Base-by-base conservation (phyloP, 2,888 invertebrate species). In the Caenorhabditis sp. region DNA sequence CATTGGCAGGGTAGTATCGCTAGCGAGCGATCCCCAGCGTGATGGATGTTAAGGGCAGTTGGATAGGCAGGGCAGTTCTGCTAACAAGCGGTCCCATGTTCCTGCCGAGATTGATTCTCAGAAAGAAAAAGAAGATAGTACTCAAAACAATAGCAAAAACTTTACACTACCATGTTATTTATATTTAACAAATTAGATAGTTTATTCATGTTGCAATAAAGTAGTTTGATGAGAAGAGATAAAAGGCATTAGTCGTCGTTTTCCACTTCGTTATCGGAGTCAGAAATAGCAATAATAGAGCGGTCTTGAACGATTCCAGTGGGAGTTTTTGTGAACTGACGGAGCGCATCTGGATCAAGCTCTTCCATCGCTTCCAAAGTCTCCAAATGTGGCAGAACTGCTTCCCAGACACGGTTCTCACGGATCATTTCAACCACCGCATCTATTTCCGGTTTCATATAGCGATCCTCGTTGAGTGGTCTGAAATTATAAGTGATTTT, bases 401-500 rank as follows among this genome's bases (percentile, higher is more conserved):
- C 92, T 28, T 92, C 90, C 94, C 94, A 94, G 32, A 94, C 92
- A 92, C 94, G 77, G 82, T 93, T 93, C 28, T 92, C 92, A 50
- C 92, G 91, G 6, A 93, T 87, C 3, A 95, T 91, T 58, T 93
- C 92, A 0, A 94, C 94, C 1, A 93, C 94, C 4, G 93, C 93
- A 67, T 94, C 94, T 71, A 95, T 95, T 88, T 95, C 94, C 0
- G 94, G 94, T 0, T 94, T 92, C 94, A 95, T 94, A 89, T 92
- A 94, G 4, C 95, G 93, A 89, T 95, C 95, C 84, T 93, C 93
- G 74, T 94, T 94, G 93, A 94, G 94, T 5, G 94, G 93, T 47
- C 94, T 94, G 15, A 55, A 40, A n/a, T 5, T 44, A 50, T n/a
- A n/a, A n/a, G n/a, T n/a, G n/a, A n/a, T n/a, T n/a, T n/a, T n/a